phyloP scores from a whole-genome alignment of 2,888 invertebrate species.

The Colostygia pectinataria region DNA sequence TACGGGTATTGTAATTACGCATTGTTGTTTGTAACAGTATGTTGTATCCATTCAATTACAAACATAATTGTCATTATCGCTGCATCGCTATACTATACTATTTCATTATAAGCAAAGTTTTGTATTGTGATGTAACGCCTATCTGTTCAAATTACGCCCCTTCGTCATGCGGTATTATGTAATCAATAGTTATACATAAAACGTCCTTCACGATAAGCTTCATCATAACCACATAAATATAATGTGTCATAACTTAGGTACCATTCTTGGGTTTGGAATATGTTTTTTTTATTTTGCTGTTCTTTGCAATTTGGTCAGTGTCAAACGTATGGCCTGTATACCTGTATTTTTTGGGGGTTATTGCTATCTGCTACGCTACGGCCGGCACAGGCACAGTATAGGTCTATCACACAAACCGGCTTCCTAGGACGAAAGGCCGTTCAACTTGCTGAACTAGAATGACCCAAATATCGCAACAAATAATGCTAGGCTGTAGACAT shows the following conservation, averaged over 20 bases:
- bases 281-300: constrained; percentile 2
- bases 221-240: not conserved
- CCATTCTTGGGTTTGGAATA: not conserved
- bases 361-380: constrained; percentile 7
- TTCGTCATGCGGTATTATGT: constrained; percentile 1
- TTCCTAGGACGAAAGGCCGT: constrained; percentile 64
- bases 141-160: constrained; percentile 7
- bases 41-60: too few species aligned
- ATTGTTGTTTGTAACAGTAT: too few species aligned
- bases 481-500: constrained; percentile 40
- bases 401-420: constrained; percentile 51
- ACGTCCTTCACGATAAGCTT: constrained; percentile 8
- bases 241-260: too few species aligned
- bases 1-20: too few species aligned
- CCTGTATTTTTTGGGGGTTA: constrained; percentile 6
- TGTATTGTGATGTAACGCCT: not conserved
- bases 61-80: not conserved
- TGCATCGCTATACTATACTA: not conserved
- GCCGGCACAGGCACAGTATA: constrained; percentile 33
- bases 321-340: too few species aligned
- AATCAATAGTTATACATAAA: not conserved
- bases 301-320: constrained; percentile 6
- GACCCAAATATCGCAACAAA: constrained; percentile 70
- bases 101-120: not conserved
- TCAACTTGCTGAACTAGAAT: constrained; percentile 71